A percentile compares a stretch with the other conserved stretches of the same genome.
Evolutionary conservation across 2,888 invertebrate genomes (phyloP).

Genomic region (Euzetes globulus): DNA sequence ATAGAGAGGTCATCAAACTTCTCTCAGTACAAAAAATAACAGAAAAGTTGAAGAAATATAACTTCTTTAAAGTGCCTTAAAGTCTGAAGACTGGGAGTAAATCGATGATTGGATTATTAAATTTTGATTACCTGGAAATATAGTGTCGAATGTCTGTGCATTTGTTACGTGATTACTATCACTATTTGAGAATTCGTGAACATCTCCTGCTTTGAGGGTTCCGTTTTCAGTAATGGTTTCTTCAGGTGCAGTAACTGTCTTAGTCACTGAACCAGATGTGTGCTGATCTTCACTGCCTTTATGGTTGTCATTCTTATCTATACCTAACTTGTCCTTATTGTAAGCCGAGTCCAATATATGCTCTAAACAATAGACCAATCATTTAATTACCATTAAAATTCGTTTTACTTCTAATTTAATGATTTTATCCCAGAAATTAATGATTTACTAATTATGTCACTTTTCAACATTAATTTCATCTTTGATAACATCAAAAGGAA

Average conservation of each 20-base stretch:
- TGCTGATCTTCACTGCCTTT: not conserved
- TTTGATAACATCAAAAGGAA: no score
- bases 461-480: not conserved
- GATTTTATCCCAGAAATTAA: no score
- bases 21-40: no score
- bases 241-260: not conserved
- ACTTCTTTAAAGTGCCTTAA: no score
- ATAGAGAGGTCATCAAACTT: not conserved
- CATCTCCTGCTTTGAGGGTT: not conserved
- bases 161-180: not conserved
- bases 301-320: not conserved
- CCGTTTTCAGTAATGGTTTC: not conserved
- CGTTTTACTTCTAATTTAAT: no score
- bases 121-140: slow-evolving; percentile 19
- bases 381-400: not conserved
- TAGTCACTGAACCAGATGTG: slow-evolving; percentile 10
- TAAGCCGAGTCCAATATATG: slow-evolving; percentile 30
- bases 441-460: not conserved
- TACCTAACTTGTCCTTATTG: slow-evolving; percentile 28
- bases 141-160: slow-evolving; percentile 10
- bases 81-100: not conserved
- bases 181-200: not conserved
- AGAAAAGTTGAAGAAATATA: not conserved
- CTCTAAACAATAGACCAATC: not conserved
- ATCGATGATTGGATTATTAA: not conserved